Percentiles rank a stretch among this genome's conserved stretches.
Evolutionary conservation across 2,797 vertebrate species (phyloP).

Genomic region (Meriones psammophilus): DNA sequence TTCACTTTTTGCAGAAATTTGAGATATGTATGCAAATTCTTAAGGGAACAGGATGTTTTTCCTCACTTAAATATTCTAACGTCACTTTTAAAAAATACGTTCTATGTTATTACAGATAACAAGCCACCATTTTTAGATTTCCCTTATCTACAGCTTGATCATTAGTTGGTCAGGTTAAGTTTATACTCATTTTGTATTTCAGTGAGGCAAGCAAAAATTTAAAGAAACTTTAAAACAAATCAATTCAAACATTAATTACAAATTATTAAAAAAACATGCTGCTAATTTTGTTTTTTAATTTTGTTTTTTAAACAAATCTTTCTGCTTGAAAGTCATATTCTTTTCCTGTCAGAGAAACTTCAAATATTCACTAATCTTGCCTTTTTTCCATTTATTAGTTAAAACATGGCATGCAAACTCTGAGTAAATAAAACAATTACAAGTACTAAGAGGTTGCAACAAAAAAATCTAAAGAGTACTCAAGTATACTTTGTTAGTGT

Average conservation of each 20-base stretch:
- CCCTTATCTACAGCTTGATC: not conserved
- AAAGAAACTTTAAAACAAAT: slow-evolving; percentile 59
- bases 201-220: slow-evolving; percentile 56
- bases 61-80: not conserved
- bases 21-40: not conserved
- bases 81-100: not conserved
- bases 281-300: slow-evolving; percentile 48
- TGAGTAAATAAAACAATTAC: slow-evolving; percentile 49
- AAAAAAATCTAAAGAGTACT: not conserved
- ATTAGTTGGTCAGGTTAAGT: not conserved
- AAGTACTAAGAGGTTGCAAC: slow-evolving; percentile 4
- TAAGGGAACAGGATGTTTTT: not conserved
- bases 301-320: slow-evolving; percentile 30
- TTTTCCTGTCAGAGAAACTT: slow-evolving; percentile 69
- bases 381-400: not conserved
- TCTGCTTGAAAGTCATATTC: slow-evolving; percentile 42
- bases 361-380: slow-evolving; percentile 28
- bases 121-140: not conserved
- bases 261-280: not conserved
- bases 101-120: slow-evolving; percentile 9
- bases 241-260: slow-evolving; percentile 44
- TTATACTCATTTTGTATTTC: slow-evolving; percentile 15
- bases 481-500: slow-evolving; percentile 17
- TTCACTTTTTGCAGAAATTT: not conserved
- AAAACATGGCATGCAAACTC: slow-evolving; percentile 21